These are phyloP conservation scores for Harpegnathos saltator DNA, from an alignment of 1,140 invertebrate genomes.

Conservation along the genomic window DNA sequence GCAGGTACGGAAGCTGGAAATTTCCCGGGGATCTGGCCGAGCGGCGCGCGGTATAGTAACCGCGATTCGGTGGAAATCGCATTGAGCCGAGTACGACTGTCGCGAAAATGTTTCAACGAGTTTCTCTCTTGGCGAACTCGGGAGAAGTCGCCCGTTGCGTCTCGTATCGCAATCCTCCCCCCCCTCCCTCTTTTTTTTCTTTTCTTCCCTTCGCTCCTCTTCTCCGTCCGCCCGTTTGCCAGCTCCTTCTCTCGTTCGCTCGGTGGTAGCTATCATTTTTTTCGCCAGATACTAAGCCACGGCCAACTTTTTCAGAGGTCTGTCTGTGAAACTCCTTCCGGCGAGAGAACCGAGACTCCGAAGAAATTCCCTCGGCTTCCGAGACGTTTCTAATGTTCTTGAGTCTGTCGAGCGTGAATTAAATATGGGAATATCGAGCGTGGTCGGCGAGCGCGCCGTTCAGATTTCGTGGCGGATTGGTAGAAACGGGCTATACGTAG, in stretches of 20 bases:
- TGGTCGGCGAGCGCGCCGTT: background rate
- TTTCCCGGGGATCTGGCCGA: constrained; percentile 16
- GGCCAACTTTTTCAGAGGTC: constrained; percentile 64
- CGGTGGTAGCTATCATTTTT: constrained; percentile 61
- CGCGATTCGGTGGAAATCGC: constrained; percentile 54
- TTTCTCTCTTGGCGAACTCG: constrained; percentile 45
- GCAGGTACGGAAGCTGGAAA: constrained; percentile 38
- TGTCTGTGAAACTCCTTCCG: constrained; percentile 57
- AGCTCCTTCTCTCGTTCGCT: constrained; percentile 44
- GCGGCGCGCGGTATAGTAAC: constrained; percentile 16
- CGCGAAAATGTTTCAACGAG: constrained; percentile 61
- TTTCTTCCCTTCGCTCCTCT: background rate
- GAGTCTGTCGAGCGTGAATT: constrained; percentile 73
- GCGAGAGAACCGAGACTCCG: constrained; percentile 40
- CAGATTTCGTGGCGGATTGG: constrained; percentile 26
- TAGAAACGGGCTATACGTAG: constrained; percentile 16
- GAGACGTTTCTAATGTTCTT: constrained; percentile 69
- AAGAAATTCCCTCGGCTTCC: constrained; percentile 50
- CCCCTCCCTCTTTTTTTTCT: background rate
- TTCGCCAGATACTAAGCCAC: constrained; percentile 47
- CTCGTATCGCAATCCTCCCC: constrained; percentile 20
- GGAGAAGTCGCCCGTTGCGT: constrained; percentile 48
- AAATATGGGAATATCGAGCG: constrained; percentile 58
- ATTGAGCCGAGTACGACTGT: constrained; percentile 50
- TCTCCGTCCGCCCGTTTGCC: constrained; percentile 18